Evolutionary conservation across 35 echinoderm and acorn worm species (phyloP).

Genomic region (Apostichopus californicus): DNA sequence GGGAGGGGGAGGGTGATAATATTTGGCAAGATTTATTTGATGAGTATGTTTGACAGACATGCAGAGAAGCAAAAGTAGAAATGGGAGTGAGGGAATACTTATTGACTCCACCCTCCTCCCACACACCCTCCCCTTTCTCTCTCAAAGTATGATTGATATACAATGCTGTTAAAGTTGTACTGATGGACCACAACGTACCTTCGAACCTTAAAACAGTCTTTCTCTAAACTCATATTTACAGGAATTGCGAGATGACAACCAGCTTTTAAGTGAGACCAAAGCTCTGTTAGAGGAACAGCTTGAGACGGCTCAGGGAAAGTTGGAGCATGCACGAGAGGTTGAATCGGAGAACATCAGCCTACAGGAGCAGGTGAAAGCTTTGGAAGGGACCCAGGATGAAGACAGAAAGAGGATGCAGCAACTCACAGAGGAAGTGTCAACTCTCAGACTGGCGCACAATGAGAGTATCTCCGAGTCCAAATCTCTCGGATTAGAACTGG

Average conservation of each 20-base stretch:
- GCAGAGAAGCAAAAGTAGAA: too few species aligned
- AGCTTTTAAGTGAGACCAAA: conserved; percentile 89
- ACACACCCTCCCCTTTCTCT: too few species aligned
- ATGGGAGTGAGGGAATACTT: too few species aligned
- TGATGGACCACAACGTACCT: too few species aligned
- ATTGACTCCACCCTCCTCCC: too few species aligned
- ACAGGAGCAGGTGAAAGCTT: conserved; percentile 76
- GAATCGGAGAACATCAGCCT: conserved; percentile 73
- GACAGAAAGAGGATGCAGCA: conserved; percentile 84
- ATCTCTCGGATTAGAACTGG: conserved; percentile 84
- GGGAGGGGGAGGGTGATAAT: too few species aligned
- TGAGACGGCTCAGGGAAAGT: conserved; percentile 78
- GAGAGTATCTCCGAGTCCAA: conserved; percentile 91
- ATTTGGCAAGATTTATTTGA: too few species aligned
- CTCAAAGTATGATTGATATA: too few species aligned
- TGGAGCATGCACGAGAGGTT: conserved; percentile 75
- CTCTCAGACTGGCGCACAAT: conserved; percentile 77
- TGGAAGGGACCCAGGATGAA: conserved; percentile 75
- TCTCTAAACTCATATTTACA: conserved; percentile 12
- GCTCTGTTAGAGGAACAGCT: conserved; percentile 90
- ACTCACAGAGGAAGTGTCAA: conserved; percentile 76
- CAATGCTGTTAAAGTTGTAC: too few species aligned
- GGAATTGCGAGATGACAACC: conserved; percentile 97
- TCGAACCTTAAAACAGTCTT: too few species aligned
- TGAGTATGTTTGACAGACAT: too few species aligned